Evolutionary conservation across 1,140 invertebrate genomes (phyloP).

Genomic region (Hypsibius dujardini): DNA sequence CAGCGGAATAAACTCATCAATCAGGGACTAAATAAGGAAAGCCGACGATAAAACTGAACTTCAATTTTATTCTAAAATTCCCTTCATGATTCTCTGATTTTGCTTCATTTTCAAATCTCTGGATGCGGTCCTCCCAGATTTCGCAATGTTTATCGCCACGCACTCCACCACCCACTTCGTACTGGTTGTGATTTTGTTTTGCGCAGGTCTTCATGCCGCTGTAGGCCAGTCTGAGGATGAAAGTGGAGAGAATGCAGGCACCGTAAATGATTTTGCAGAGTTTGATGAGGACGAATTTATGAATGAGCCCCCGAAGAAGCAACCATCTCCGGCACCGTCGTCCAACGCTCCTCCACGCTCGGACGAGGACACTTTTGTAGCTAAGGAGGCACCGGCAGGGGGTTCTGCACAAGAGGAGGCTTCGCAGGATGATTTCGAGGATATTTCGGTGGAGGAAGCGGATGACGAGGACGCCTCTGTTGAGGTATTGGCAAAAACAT

Average conservation of each 20-base stretch:
- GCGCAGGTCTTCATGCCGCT: no score
- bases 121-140: no score
- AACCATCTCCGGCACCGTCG: neutral
- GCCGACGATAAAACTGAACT: no score
- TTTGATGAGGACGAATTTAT: constrained; percentile 12
- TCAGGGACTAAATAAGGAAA: no score
- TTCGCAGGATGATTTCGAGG: neutral
- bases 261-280: constrained; percentile 7
- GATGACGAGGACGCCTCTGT: constrained; percentile 39
- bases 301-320: neutral
- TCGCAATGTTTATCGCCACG: no score
- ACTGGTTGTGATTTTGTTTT: no score
- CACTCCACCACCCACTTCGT: no score
- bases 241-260: neutral
- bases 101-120: no score
- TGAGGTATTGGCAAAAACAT: constrained; percentile 29
- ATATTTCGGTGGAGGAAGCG: neutral
- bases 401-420: neutral
- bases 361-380: neutral
- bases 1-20: no score
- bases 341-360: neutral
- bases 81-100: no score
- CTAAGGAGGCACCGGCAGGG: neutral
- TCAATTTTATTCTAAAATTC: no score
- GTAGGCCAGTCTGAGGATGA: no score